Evolutionary conservation across 2,113 vertebrate species (phyloP).

Genomic region (Pogona vitticeps): DNA sequence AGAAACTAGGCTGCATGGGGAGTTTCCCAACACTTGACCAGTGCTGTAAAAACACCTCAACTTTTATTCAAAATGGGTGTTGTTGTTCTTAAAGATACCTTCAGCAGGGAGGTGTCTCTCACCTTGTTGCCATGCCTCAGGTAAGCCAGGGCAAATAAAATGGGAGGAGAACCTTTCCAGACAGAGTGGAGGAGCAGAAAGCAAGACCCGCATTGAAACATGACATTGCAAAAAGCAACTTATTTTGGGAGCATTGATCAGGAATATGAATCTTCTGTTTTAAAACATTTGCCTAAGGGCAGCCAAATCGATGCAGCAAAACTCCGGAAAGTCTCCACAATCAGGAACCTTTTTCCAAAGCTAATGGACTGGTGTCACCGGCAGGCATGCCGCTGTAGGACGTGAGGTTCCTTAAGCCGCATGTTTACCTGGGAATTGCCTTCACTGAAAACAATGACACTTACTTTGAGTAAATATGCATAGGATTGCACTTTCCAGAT

Average conservation of each 20-base stretch:
- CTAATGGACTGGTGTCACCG: not conserved
- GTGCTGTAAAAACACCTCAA: not conserved
- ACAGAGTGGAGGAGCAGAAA: too few relatives aligned
- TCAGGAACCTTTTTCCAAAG: too few relatives aligned
- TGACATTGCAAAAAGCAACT: too few relatives aligned
- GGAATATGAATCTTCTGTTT: too few relatives aligned
- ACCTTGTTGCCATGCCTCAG: not conserved
- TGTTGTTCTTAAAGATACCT: not conserved
- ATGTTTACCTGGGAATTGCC: not conserved
- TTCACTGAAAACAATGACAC: not conserved
- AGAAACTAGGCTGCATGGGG: not conserved
- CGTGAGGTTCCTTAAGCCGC: not conserved
- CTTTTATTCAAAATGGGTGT: not conserved
- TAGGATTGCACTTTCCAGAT: not conserved
- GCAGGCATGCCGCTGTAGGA: not conserved
- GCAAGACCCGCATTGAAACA: too few relatives aligned
- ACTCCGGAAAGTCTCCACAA: not conserved
- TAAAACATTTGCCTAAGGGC: too few relatives aligned
- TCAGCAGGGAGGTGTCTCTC: not conserved
- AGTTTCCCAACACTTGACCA: not conserved
- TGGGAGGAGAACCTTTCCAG: not conserved
- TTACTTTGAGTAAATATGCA: not conserved
- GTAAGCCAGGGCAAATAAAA: too few relatives aligned
- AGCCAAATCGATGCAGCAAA: not conserved
- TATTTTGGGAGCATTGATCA: too few relatives aligned